Conservation (phyloP, 2,113 vertebrate genomes). For the Larimichthys crocea region DNA sequence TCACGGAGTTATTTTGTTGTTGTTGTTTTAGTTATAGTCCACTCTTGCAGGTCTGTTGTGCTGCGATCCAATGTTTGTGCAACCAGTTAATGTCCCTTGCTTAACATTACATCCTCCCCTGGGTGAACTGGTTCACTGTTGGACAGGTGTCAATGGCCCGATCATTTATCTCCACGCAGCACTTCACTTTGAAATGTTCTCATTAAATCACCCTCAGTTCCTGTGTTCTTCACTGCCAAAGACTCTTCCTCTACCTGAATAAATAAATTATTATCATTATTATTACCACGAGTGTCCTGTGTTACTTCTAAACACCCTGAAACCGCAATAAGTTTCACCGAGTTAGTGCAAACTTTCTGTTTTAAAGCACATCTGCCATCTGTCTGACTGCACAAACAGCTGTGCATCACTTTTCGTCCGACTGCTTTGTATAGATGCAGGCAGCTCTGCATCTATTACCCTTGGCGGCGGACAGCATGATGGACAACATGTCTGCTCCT, state of each 20-base stretch:
- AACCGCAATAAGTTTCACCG: not conserved
- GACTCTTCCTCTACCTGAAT: conserved; percentile 78
- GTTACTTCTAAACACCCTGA: not conserved
- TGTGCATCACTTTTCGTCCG: not conserved
- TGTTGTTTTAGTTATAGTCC: not conserved
- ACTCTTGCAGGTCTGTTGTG: conserved; percentile 4
- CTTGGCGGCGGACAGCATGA: conserved; percentile 17
- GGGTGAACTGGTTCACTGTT: conserved; percentile 8
- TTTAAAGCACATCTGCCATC: not conserved
- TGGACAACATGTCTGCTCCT: not conserved
- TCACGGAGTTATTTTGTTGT: not conserved
- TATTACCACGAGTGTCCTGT: not conserved
- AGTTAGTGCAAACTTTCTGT: not conserved
- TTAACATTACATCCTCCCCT: not conserved
- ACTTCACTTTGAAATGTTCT: conserved; percentile 66
- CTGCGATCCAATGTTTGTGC: not conserved
- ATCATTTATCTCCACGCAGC: conserved; percentile 47
- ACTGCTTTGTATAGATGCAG: not conserved
- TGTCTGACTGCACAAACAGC: not conserved
- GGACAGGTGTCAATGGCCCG: not conserved
- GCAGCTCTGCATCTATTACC: not conserved
- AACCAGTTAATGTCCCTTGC: not conserved
- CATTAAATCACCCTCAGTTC: conserved; percentile 36
- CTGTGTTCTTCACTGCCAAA: conserved; percentile 82
- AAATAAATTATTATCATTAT: conserved; percentile 84